phyloP scores from a whole-genome alignment of 2,888 invertebrate genomes.

The Thecocarcelia acutangulata region DNA sequence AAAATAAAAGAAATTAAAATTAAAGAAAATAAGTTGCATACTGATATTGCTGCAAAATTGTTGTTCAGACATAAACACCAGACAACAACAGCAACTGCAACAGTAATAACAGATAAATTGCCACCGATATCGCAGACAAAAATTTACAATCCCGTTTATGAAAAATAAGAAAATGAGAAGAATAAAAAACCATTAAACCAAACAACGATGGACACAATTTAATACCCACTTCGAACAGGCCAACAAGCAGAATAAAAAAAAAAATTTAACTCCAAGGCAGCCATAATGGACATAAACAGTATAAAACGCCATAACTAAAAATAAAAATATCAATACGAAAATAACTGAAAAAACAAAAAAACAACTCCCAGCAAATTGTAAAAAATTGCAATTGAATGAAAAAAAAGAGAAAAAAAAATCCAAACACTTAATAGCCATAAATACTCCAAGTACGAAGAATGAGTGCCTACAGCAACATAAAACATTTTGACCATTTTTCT shows the following conservation, averaged over 20 bases:
- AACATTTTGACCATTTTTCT: slow-evolving; percentile 63
- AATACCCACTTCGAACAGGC: slow-evolving; percentile 52
- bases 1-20: slow-evolving; percentile 17
- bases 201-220: slow-evolving; percentile 48
- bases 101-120: slow-evolving; percentile 58
- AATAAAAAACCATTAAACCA: slow-evolving; percentile 23
- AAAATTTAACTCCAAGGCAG: slow-evolving; percentile 57
- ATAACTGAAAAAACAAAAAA: background rate
- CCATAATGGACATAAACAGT: slow-evolving; percentile 64
- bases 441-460: slow-evolving; percentile 40
- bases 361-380: slow-evolving; percentile 19
- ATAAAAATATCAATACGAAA: slow-evolving; percentile 43
- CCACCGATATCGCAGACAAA: slow-evolving; percentile 49
- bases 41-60: slow-evolving; percentile 42
- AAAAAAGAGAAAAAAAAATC: slow-evolving; percentile 7
- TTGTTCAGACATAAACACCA: slow-evolving; percentile 27
- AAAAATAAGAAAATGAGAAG: background rate
- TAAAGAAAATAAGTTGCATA: slow-evolving; percentile 21
- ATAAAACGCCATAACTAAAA: slow-evolving; percentile 64
- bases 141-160: slow-evolving; percentile 29
- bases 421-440: slow-evolving; percentile 48
- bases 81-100: slow-evolving; percentile 9
- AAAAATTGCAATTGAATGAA: slow-evolving; percentile 8
- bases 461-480: slow-evolving; percentile 51
- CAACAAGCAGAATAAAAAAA: slow-evolving; percentile 25